phyloP scores from a whole-genome alignment of 2,797 vertebrate genomes.

The Buphagus erythrorhynchus region DNA sequence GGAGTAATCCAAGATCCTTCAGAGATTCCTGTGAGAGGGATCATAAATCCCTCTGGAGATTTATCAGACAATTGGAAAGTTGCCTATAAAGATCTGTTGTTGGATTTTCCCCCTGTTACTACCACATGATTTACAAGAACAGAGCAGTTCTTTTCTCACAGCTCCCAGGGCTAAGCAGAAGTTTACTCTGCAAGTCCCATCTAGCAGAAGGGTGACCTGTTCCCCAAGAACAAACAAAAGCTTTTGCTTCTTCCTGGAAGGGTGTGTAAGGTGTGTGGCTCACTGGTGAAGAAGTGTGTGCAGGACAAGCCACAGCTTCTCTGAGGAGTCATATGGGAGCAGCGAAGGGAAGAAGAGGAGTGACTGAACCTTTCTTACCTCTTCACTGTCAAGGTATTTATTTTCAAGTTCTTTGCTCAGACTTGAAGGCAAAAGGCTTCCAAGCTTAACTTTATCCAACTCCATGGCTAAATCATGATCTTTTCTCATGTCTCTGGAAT shows the following conservation, averaged over 20 bases:
- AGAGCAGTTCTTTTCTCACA: not conserved
- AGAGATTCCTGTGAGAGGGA: not conserved
- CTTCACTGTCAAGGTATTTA: constrained; percentile 76
- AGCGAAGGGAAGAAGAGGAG: not conserved
- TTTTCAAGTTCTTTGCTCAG: constrained; percentile 78
- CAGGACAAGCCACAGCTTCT: not conserved
- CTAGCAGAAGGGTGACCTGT: not conserved
- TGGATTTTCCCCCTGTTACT: not conserved
- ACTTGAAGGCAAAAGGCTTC: constrained; percentile 80
- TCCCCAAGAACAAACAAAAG: not conserved
- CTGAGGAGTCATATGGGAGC: not conserved
- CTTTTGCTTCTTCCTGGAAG: not conserved
- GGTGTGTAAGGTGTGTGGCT: not conserved
- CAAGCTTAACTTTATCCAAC: constrained; percentile 76
- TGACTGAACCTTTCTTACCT: constrained; percentile 76
- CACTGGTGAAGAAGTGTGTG: not conserved
- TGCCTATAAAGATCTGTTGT: not conserved
- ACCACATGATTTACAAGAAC: not conserved
- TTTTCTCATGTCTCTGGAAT: constrained; percentile 83
- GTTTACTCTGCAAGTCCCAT: not conserved
- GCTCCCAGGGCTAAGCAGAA: not conserved
- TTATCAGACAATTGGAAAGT: not conserved
- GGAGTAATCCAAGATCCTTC: not conserved
- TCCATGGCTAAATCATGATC: constrained; percentile 75
- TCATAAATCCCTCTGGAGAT: not conserved